Base-by-base conservation (phyloP, 2,888 invertebrate genomes). In the Epinotia brunnichana region DNA sequence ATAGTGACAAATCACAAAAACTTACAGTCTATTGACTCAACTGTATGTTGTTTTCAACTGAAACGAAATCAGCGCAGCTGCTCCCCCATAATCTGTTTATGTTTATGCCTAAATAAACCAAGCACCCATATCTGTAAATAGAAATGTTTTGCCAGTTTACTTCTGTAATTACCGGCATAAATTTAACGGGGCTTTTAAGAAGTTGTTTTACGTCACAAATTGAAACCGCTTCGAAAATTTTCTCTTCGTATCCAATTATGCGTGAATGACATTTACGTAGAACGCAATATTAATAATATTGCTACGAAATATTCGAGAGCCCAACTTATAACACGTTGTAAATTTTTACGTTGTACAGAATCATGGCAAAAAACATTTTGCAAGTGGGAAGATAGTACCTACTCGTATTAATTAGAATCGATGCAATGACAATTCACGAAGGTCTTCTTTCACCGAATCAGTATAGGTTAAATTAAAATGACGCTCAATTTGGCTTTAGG, bases 161-260 rank as follows among this genome's bases (percentile, higher is more conserved):
- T 54, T 69, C 24, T 19, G 35, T 48, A 70, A 70, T 63, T 70
- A 70, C 62, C 57, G 56, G 57, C 48, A 70, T 63, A 48, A 56
- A 70, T 24, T 63, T 63, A 21, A 53, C 19, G 7, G 53, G 53
- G 41, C 41, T 61, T 69, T 53, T 21, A 61, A 53, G 39, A 60
- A 67, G 41, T 51, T 62, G 54, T 62, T 24, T 7, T 44, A 24
- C 61, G 24, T 44, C 29, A 54, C 54, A 41, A 62, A 41, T 53
- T 61, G 35, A 24, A 69, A 1, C 24, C 15, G 54, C 24, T 59
- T 29, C 48, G 17, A 62, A 62, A 24, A 24, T 62, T 62, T n/a
- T n/a, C 63, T 39, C n/a, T 29, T 57, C 63, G 11, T 4, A 59
- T 39, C 17, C 11, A 17, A 39, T 59, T 59, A 59, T 9, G 35